Evolutionary conservation across 2,888 invertebrate genomes (phyloP), one percentile per base, ranked within the genome.

Genomic region (Agapostemon virescens): DNA sequence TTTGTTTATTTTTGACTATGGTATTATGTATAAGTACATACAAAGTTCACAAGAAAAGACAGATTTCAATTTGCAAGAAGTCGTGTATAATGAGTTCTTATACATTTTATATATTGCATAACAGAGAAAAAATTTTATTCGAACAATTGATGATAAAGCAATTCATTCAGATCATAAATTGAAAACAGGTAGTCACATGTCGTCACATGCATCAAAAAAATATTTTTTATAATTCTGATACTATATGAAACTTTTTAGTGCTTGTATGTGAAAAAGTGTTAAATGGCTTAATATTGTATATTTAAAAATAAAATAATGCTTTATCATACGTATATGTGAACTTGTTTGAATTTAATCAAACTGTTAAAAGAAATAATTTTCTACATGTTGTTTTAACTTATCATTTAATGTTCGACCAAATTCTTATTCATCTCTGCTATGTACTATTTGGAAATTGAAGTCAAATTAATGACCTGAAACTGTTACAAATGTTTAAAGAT

Each of bases 21-120:
- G 36, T 36, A 63, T 63, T 36, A 63, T 63, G 4, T 36, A 63
- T 36, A 63, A 63, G 63, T 63, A 63, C n/a, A n/a, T 63, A 36
- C 13, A 36, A 63, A 63, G 63, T 63, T 36, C 11, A 36, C 33
- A 63, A 63, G 36, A 36, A 63, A 63, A 11, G 36, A 36, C 63
- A 63, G 36, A 33, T 63, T 63, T 63, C 11, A 63, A n/a, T 36
- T 36, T 63, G 20, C 11, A n/a, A 63, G 20, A n/a, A 63, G 33
- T 63, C n/a, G 36, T 36, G 13, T 36, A n/a, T n/a, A 63, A 63
- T 63, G 36, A 63, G n/a, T 36, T 36, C 11, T n/a, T 63, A 61
- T 63, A 33, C 63, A 63, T 63, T 33, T 36, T 13, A 36, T 36
- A n/a, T 36, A 63, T 36, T 63, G 20, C 36, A 36, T 63, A 63